Conservation (phyloP, 2,888 invertebrate genomes). For the Nomada flava region DNA sequence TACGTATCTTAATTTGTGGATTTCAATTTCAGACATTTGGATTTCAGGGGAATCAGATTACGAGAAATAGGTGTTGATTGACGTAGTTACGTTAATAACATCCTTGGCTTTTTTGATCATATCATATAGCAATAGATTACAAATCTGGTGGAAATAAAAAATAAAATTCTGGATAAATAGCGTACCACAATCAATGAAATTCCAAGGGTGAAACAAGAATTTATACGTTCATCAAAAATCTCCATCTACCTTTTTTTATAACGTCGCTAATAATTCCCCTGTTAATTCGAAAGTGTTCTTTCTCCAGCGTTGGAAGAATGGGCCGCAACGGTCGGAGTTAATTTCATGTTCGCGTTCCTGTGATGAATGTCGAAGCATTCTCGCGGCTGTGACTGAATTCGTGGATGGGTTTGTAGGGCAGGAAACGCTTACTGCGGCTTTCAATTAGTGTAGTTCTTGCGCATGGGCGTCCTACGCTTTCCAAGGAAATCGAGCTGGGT, state of each 20-base stretch:
- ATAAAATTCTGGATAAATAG: too few relatives aligned
- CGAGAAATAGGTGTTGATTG: constrained; percentile 37
- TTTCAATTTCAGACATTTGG: too few relatives aligned
- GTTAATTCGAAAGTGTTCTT: background rate
- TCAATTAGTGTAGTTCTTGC: constrained; percentile 16
- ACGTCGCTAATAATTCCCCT: background rate
- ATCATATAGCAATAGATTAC: too few relatives aligned
- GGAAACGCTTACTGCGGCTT: background rate
- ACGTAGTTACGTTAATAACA: constrained; percentile 56
- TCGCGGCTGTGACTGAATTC: constrained; percentile 3
- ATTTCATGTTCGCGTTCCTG: constrained; percentile 22
- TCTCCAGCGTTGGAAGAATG: background rate
- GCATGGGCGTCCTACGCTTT: background rate
- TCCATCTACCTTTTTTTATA: too few relatives aligned
- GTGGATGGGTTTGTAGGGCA: background rate
- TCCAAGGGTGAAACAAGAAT: background rate
- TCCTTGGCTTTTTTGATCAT: too few relatives aligned
- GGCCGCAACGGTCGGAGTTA: background rate
- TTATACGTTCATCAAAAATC: too few relatives aligned
- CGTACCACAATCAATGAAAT: background rate
- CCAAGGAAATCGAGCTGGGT: background rate
- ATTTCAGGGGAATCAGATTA: background rate
- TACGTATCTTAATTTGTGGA: too few relatives aligned
- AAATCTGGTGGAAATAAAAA: too few relatives aligned
- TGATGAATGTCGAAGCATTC: constrained; percentile 9